phyloP scores from a whole-genome alignment of 2,113 vertebrate genomes.

The Anolis carolinensis region DNA sequence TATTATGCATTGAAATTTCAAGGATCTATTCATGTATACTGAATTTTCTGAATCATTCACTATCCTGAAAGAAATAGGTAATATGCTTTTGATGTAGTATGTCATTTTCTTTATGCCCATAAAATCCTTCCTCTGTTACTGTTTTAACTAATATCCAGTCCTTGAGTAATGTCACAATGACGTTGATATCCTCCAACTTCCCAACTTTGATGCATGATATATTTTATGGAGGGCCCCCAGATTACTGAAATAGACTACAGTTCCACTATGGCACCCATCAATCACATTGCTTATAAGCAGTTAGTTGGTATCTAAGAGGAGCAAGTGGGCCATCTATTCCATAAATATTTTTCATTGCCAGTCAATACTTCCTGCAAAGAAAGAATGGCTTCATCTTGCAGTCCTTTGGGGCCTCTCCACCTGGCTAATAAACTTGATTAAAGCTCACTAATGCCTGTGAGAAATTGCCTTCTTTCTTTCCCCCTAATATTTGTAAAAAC shows the following conservation, averaged over 20 bases:
- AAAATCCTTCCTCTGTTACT: no score
- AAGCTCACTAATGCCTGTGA: background rate
- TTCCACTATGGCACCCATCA: constrained; percentile 4
- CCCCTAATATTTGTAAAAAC: background rate
- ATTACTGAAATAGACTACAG: background rate
- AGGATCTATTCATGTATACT: background rate
- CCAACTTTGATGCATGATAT: background rate
- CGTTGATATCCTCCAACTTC: background rate
- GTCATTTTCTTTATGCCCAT: background rate
- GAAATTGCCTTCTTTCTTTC: background rate
- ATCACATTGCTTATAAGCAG: background rate
- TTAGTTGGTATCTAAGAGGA: background rate
- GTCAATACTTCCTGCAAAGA: constrained; percentile 20
- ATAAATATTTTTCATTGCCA: constrained; percentile 16
- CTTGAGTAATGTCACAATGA: background rate
- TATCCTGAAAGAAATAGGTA: accelerated
- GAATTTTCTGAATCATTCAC: background rate
- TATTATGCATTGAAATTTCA: background rate
- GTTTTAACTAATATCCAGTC: background rate
- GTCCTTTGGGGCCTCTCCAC: background rate
- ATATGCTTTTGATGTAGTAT: background rate
- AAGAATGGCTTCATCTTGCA: constrained; percentile 13
- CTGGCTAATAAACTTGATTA: constrained; percentile 3
- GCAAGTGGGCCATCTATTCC: background rate
- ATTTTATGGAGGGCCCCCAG: background rate